Evolutionary conservation across 2,797 vertebrate species (phyloP).

Genomic region (Macrochelys suwanniensis): DNA sequence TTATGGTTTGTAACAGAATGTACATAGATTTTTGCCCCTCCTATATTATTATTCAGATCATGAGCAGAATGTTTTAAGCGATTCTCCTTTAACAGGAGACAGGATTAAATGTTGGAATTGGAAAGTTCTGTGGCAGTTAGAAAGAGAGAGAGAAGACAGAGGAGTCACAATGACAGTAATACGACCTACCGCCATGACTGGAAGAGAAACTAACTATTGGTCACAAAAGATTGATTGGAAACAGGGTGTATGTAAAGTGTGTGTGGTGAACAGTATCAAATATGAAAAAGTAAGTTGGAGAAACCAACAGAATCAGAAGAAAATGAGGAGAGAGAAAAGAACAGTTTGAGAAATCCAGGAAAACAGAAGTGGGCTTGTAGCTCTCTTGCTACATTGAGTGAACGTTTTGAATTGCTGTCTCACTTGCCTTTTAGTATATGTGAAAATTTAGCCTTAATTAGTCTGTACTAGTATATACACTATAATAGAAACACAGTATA

Average conservation of each 20-base stretch:
- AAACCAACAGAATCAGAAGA: background rate
- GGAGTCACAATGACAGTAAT: background rate
- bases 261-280: background rate
- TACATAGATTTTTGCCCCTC: background rate
- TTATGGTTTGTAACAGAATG: background rate
- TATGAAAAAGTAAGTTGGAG: background rate
- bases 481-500: background rate
- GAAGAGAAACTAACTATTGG: background rate
- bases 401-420: background rate
- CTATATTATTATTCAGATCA: background rate
- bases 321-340: background rate
- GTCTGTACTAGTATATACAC: background rate
- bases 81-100: background rate
- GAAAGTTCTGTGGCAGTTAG: background rate
- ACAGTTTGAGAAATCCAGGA: background rate
- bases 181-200: background rate
- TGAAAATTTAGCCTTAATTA: background rate
- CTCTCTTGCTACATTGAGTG: background rate
- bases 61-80: background rate
- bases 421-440: background rate
- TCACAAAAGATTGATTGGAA: background rate
- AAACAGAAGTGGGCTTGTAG: background rate
- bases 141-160: background rate
- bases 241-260: background rate
- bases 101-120: background rate